Evolutionary conservation across 2,113 vertebrate species (phyloP).

Genomic region (Ailurus styani): DNA sequence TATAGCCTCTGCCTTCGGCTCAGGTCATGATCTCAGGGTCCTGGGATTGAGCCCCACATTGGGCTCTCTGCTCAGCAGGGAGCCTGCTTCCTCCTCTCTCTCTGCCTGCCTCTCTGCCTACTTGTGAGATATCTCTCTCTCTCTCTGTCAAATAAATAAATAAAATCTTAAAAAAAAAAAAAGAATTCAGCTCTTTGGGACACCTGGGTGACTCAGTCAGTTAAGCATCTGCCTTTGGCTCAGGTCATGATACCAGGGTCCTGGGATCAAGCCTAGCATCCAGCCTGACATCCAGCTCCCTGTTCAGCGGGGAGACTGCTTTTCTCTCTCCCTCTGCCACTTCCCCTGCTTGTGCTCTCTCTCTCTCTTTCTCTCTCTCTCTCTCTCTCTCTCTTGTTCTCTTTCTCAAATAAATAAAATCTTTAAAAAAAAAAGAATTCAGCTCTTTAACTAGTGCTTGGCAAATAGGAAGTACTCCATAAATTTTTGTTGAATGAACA

Average conservation of each 20-base stretch:
- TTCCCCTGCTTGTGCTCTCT: neutral
- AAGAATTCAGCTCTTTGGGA: neutral
- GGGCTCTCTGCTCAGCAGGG: neutral
- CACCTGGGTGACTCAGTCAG: neutral
- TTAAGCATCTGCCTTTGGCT: neutral
- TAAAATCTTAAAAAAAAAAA: neutral
- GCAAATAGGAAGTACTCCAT: neutral
- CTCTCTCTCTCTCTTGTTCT: too few species aligned
- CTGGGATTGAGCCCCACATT: neutral
- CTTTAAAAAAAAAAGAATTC: neutral
- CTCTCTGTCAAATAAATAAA: neutral
- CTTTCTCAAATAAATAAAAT: too few species aligned
- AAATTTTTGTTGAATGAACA: neutral
- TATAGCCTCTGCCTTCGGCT: neutral
- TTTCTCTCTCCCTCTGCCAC: neutral
- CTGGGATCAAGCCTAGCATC: neutral
- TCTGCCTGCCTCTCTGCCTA: too few species aligned
- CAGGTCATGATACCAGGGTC: neutral
- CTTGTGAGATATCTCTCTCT: neutral
- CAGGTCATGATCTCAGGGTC: neutral
- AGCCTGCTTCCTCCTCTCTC: neutral
- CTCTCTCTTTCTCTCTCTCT: neutral
- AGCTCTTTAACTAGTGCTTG: neutral
- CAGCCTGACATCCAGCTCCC: too few species aligned
- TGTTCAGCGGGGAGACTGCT: neutral